phyloP scores from a whole-genome alignment of 1,140 invertebrate genomes.

The Zaprionus taronus region DNA sequence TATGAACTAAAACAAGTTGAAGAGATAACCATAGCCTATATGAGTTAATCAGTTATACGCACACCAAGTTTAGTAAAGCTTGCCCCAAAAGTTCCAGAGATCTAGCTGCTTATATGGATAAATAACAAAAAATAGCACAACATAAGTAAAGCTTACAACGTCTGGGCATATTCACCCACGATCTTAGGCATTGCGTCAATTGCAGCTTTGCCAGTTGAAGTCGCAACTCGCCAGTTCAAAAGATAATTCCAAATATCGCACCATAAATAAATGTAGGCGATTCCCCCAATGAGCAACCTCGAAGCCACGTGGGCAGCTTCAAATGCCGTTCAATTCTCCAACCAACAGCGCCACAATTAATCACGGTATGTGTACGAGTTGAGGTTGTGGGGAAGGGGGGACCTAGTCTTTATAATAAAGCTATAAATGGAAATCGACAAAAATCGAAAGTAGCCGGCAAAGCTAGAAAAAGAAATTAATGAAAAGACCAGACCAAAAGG shows the following conservation, averaged over 20 bases:
- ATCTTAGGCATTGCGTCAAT: constrained; percentile 12
- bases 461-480: constrained; percentile 56
- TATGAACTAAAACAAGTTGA: neutral
- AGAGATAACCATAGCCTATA: neutral
- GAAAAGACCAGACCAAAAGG: too few species aligned
- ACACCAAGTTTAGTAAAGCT: neutral
- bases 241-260: constrained; percentile 35
- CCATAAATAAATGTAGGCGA: constrained; percentile 29
- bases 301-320: constrained; percentile 26
- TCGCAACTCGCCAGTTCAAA: neutral
- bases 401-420: constrained; percentile 25
- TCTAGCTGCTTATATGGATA: neutral
- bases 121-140: neutral
- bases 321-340: constrained; percentile 17
- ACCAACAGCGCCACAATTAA: constrained; percentile 38
- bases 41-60: neutral
- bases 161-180: constrained; percentile 24
- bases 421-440: constrained; percentile 47
- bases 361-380: constrained; percentile 15
- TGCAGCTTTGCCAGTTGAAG: constrained; percentile 14
- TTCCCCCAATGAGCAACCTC: neutral
- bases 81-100: neutral
- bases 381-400: neutral
- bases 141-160: neutral
- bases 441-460: constrained; percentile 70